Base-by-base conservation (phyloP, 2,113 vertebrate genomes). In the Malurus cyaneus region DNA sequence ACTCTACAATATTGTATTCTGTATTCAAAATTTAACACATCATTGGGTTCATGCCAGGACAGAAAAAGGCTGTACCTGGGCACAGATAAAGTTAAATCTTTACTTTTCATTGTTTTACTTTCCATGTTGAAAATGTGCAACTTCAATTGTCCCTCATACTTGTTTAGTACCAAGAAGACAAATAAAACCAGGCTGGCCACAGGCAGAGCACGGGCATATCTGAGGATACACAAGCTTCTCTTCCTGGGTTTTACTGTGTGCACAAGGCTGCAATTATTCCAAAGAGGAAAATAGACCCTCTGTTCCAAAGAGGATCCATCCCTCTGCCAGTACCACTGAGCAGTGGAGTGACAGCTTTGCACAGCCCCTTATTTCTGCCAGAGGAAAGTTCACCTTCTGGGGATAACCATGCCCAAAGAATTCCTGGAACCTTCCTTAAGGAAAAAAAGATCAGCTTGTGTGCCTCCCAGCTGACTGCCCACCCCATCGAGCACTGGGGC, bases 401-500 rank as follows among this genome's bases (percentile, higher is more conserved):
- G 69, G 61, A 46, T 26, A 46, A 70, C 52, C 16, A 32, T 5
- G n/a, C 9, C 39, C 46, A 61, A 76, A 80, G 23, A 17, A 72
- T 52, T 88, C 47, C 47, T 59, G 39, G 20, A 71, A 36, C 31
- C 5, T 11, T 44, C 17, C 19, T 17, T 60, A 44, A 41, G 39
- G 39, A 29, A 23, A 36, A 36, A 39, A 79, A 72, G 31, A 34
- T 78, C 60, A 85, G 31, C 5, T 21, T 32, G 41, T 56, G 44
- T 85, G 44, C 14, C 70, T 71, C 24, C 2, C 49, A 44, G 61
- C 2, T 0, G 7, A 5, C 8, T 46, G 16, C 28, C 53, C 57
- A 34, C 47, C 50, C 36, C 5, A 0, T 0, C 54, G 65, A 47
- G 25, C 47, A 44, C 8, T 1, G 12, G 44, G 47, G 36, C 28